These are phyloP conservation scores for Alethe diademata DNA, from an alignment of 2,113 vertebrate genomes.

Conservation along the genomic window DNA sequence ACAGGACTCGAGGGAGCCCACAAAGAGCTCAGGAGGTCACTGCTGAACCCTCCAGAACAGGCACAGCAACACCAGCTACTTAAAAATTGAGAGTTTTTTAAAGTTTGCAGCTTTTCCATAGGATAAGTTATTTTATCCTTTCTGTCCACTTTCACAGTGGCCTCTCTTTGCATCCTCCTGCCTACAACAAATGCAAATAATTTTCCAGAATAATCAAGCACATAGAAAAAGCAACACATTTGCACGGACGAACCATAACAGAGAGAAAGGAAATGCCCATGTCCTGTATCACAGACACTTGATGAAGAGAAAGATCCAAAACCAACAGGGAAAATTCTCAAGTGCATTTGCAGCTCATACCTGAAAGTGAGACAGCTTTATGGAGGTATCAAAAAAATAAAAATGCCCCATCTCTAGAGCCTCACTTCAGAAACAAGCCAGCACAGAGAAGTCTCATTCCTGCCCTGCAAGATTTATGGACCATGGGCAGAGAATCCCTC, in stretches of 20 bases:
- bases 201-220: not conserved
- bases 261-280: not conserved
- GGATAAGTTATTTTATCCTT: not conserved
- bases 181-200: not conserved
- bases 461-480: slow-evolving; percentile 25
- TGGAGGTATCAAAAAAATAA: not conserved
- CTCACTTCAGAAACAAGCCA: not conserved
- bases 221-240: not conserved
- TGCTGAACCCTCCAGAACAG: not conserved
- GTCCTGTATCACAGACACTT: not conserved
- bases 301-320: not conserved
- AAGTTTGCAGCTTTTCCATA: not conserved
- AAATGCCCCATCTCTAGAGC: not conserved
- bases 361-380: not conserved
- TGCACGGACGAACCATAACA: not conserved
- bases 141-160: not conserved
- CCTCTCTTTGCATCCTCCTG: not conserved
- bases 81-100: not conserved
- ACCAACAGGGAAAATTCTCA: not conserved
- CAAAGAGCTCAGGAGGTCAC: not conserved
- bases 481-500: not conserved
- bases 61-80: not conserved
- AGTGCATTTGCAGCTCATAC: not conserved
- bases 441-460: not conserved
- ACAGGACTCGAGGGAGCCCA: not conserved